Conservation (phyloP, 1,140 invertebrate genomes). For the Conus ventricosus region DNA sequence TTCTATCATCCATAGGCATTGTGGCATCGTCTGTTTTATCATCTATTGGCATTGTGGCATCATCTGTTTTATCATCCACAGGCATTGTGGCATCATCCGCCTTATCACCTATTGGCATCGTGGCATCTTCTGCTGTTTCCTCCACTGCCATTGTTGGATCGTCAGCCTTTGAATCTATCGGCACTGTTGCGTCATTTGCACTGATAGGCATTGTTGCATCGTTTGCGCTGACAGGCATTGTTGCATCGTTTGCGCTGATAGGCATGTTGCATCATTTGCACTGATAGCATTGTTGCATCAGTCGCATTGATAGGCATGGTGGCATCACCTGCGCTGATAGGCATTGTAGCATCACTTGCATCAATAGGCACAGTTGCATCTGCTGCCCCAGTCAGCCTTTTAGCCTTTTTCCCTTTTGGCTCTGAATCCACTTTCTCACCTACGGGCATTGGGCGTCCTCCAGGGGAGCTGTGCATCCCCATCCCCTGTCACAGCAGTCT, state of each 20-base stretch:
- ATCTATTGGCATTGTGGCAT: conserved; percentile 33
- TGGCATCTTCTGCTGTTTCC: conserved; percentile 32
- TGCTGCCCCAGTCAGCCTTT: conserved; percentile 16
- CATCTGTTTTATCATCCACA: conserved; percentile 4
- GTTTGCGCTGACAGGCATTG: conserved; percentile 21
- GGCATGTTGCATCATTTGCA: conserved; percentile 30
- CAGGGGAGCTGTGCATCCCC: background rate
- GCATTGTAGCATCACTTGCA: conserved; percentile 27
- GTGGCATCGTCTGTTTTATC: conserved; percentile 35
- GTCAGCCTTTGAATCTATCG: conserved; percentile 29
- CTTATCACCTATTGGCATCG: conserved; percentile 20
- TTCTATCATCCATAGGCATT: conserved; percentile 14
- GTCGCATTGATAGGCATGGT: too few relatives aligned
- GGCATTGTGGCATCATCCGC: conserved; percentile 3
- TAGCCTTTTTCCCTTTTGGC: conserved; percentile 8
- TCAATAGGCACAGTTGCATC: conserved; percentile 26
- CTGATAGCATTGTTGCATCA: background rate
- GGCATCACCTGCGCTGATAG: conserved; percentile 24
- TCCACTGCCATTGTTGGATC: conserved; percentile 32
- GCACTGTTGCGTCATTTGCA: conserved; percentile 26
- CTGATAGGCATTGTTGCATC: conserved; percentile 23
- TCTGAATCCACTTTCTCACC: conserved; percentile 21
- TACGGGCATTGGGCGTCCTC: conserved; percentile 28
- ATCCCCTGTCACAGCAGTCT: background rate
- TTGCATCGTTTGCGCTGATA: background rate